phyloP scores from a whole-genome alignment of 1,140 invertebrate genomes.

The Doryteuthis pealeii region DNA sequence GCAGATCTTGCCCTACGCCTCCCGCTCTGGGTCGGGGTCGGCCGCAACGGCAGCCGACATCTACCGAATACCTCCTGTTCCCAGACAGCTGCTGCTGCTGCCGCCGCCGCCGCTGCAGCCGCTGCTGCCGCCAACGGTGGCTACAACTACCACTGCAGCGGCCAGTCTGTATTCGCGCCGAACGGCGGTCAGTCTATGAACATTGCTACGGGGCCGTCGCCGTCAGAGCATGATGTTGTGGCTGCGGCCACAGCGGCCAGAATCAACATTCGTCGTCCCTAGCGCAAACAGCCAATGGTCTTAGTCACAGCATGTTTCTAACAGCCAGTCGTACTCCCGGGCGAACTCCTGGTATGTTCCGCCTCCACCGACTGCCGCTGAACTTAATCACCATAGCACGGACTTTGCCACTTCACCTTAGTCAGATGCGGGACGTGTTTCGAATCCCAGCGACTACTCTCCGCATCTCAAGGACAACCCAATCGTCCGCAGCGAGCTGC shows the following conservation, averaged over 20 bases:
- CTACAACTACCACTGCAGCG: conserved; percentile 35
- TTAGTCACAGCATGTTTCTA: conserved; percentile 42
- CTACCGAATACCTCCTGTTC: conserved; percentile 40
- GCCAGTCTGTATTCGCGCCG: conserved; percentile 23
- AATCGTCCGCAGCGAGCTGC: conserved; percentile 42
- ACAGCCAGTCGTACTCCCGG: conserved; percentile 41
- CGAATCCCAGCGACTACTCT: conserved; percentile 41
- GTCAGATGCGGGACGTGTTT: conserved; percentile 44
- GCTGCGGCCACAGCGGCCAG: conserved; percentile 17
- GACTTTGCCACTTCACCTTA: conserved; percentile 35
- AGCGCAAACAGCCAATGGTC: conserved; percentile 37
- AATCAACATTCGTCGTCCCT: conserved; percentile 22
- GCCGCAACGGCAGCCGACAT: no score
- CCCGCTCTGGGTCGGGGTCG: conserved; percentile 19
- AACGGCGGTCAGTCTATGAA: conserved; percentile 18
- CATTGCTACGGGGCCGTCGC: conserved; percentile 20
- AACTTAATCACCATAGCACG: conserved; percentile 38
- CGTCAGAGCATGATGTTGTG: conserved; percentile 32
- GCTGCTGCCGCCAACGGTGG: neutral
- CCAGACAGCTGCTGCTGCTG: conserved; percentile 29
- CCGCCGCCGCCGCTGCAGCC: conserved; percentile 12
- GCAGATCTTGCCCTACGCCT: conserved; percentile 41
- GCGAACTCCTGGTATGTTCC: conserved; percentile 52
- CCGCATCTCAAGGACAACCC: conserved; percentile 33
- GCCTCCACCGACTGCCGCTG: conserved; percentile 20